Base-by-base conservation (phyloP, 2,797 vertebrate species). In the Kryptolebias ocellatus region DNA sequence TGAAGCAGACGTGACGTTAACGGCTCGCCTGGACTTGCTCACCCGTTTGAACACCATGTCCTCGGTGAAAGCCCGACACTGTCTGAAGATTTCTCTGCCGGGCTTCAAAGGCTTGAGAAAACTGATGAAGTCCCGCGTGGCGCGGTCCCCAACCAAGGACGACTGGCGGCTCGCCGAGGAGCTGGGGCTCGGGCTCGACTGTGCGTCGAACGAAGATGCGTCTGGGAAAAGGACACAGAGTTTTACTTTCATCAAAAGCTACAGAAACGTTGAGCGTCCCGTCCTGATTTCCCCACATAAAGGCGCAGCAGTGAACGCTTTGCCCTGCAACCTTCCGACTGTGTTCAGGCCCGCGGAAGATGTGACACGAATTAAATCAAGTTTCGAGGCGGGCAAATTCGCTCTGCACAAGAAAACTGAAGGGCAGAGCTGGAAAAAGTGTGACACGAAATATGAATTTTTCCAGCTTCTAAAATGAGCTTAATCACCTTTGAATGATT, bases 31-130 rank as follows among this genome's bases (percentile, higher is more conserved):
- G 34, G 34, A 37, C 34, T 37, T 37, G 37, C 93, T 92, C 83
- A 99, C 98, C 95, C 94, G 94, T 89, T 97, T 99, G 69, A 93
- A 95, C 70, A 92, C 93, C 92, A 98, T 94, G 72, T 90, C 74
- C 79, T 98, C 95, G 72, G 96, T 83, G 83, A 98, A 99, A n/a
- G 94, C 82, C 53, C 96, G 95, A 79, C 96, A 97, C 80, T 97
- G 96, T 80, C 96, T 98, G 84, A 97, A 97, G 88, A 98, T 95
- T 53, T 99, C 97, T 58, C 94, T 95, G 66, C 97, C 97, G 7
- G 92, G 92, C 79, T 95, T 98, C 62, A 95, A 93, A 0, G 95
- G 92, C 90, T 96, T 99, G 67, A 99, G 95, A 81, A 99, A 99
- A 64, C 98, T 96, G 34, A 96, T 94, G 82, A 99, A 98, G 60